Conservation (phyloP, 2,797 vertebrate species). For the Peromyscus attwateri region DNA sequence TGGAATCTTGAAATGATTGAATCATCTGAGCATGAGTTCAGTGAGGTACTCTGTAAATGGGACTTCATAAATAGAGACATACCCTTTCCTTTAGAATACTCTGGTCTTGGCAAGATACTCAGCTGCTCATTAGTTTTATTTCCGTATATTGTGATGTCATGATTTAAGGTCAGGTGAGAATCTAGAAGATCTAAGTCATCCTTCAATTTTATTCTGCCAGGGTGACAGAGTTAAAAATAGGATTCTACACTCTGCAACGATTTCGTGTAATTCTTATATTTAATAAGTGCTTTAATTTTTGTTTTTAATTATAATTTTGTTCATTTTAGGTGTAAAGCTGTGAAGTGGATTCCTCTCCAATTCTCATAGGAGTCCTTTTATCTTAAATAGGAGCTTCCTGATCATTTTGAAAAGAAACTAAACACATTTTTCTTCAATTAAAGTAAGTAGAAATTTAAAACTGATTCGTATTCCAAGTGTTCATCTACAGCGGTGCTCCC, state of each 20-base stretch:
- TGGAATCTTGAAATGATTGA: constrained; percentile 45
- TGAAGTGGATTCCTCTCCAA: constrained; percentile 10
- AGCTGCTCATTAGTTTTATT: background rate
- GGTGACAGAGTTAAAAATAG: constrained; percentile 22
- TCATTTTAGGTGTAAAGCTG: constrained; percentile 21
- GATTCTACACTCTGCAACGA: background rate
- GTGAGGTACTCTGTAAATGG: background rate
- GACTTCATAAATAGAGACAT: background rate
- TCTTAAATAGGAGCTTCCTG: background rate
- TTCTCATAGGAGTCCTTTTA: constrained; percentile 10
- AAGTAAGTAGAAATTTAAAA: constrained; percentile 59
- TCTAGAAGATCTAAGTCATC: background rate
- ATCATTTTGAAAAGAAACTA: constrained; percentile 56
- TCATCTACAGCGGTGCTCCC: background rate
- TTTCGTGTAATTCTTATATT: constrained; percentile 53
- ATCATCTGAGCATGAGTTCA: constrained; percentile 23
- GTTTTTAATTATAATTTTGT: constrained; percentile 40
- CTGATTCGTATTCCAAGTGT: constrained; percentile 31
- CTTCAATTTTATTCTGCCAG: constrained; percentile 34
- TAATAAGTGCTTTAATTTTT: constrained; percentile 6
- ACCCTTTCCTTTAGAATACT: background rate
- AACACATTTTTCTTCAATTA: background rate
- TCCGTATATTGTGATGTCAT: background rate
- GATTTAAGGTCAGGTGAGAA: background rate
- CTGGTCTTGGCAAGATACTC: background rate